Base-by-base conservation (phyloP, 2,797 vertebrate genomes). In the Scleropages formosus region DNA sequence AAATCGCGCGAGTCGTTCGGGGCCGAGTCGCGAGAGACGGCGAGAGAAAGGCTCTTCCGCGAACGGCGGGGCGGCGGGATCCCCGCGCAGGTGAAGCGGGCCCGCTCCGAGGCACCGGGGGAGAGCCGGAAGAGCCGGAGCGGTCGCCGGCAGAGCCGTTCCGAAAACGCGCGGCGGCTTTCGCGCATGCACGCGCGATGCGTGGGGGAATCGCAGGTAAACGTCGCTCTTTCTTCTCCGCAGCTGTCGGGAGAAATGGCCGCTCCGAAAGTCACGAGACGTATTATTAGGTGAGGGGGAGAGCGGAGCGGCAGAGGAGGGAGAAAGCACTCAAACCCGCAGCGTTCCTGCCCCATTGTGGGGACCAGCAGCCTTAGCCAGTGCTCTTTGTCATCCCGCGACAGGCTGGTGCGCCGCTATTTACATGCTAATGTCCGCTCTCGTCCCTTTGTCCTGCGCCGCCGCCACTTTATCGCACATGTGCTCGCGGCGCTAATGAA, bases 101-200 rank as follows among this genome's bases (percentile, higher is more conserved):
- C n/a, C n/a, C n/a, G 87, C 91, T 90, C 91, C 89, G 91, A 88
- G 86, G 87, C 88, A 86, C 90, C 88, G 78, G 79, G 84, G 82
- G 81, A 84, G 84, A 85, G 83, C 46, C 81, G 60, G 58, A 82
- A 13, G 13, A 16, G 70, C 24, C 47, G 81, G 85, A 68, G 85
- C 80, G 85, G 82, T 80, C 22, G 68, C 26, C 6, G 31, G 31
- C 6, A 39, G 31, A 39, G 31, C 6, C 6, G 31, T 6, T 39
- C 31, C n/a, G n/a, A n/a, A n/a, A n/a, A n/a, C n/a, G n/a, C n/a
- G n/a, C n/a, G n/a, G n/a, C n/a, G n/a, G n/a, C n/a, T n/a, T n/a
- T n/a, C n/a, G n/a, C 39, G 31, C 39, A 31, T 39, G 6, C 6
- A 6, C 39, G 39, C 31, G 6, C 31, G 39, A 31, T 6, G n/a